Evolutionary conservation across 2,888 invertebrate genomes (phyloP).

Genomic region (Cistogaster globosa): DNA sequence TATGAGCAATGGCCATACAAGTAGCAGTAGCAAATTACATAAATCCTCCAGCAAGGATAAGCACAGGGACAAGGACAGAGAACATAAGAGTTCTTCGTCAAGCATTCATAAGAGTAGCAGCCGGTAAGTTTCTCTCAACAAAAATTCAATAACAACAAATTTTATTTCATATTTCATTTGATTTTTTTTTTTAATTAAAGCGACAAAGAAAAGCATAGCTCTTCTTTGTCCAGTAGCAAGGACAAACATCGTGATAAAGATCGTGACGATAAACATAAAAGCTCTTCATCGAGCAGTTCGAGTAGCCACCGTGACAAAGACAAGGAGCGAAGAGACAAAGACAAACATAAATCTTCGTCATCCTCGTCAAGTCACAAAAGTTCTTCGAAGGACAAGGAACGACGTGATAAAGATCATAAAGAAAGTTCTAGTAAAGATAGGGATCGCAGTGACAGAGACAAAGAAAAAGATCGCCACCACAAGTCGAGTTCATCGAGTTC

Average conservation of each 20-base stretch:
- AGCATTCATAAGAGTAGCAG: constrained; percentile 82
- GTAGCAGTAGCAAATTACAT: constrained; percentile 84
- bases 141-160: not conserved
- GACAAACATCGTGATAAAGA: constrained; percentile 82
- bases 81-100: constrained; percentile 83
- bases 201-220: constrained; percentile 82
- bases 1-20: constrained; percentile 89
- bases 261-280: constrained; percentile 79
- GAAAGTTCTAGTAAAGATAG: constrained; percentile 79
- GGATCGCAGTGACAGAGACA: constrained; percentile 79
- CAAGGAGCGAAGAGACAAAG: constrained; percentile 79
- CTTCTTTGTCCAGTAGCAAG: constrained; percentile 78
- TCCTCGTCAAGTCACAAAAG: constrained; percentile 77
- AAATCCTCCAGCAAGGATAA: constrained; percentile 86
- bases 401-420: constrained; percentile 77
- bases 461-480: constrained; percentile 80
- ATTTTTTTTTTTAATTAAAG: constrained; percentile 69
- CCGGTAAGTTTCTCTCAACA: constrained; percentile 75
- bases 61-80: constrained; percentile 84
- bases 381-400: constrained; percentile 81
- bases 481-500: constrained; percentile 78
- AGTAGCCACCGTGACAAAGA: constrained; percentile 81
- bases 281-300: constrained; percentile 72
- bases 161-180: not conserved
- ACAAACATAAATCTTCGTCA: constrained; percentile 83